Conservation (phyloP, 1,140 invertebrate species). For the Camponotus floridanus region DNA sequence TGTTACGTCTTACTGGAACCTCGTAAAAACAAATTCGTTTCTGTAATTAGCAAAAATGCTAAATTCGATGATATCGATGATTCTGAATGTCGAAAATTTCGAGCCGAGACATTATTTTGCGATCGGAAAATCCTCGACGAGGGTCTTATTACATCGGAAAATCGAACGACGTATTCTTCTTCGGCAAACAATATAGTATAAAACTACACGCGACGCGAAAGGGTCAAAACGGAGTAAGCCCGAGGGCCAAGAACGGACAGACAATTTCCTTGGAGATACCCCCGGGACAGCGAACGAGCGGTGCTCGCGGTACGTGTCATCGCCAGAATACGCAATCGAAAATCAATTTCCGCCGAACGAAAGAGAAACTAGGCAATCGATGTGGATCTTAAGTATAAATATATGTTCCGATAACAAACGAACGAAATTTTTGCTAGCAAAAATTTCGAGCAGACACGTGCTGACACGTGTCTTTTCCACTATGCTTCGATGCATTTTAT, state of each 20-base stretch:
- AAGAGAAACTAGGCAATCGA: constrained; percentile 67
- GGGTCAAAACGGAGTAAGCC: constrained; percentile 24
- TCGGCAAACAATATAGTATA: constrained; percentile 8
- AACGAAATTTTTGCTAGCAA: not conserved
- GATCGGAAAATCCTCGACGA: constrained; percentile 39
- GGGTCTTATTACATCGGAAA: constrained; percentile 52
- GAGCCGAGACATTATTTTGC: constrained; percentile 41
- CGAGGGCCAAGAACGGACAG: constrained; percentile 21
- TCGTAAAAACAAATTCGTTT: not conserved
- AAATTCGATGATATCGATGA: constrained; percentile 18
- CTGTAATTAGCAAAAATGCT: not conserved
- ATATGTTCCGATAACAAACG: constrained; percentile 29
- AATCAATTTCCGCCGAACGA: constrained; percentile 69
- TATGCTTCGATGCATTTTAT: not conserved
- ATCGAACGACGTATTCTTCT: constrained; percentile 33
- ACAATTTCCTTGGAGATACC: constrained; percentile 70
- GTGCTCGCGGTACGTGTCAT: constrained; percentile 65
- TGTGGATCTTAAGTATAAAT: constrained; percentile 42
- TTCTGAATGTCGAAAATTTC: not conserved
- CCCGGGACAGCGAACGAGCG: constrained; percentile 26
- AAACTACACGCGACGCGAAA: constrained; percentile 19
- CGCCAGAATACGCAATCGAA: constrained; percentile 65
- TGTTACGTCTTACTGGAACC: not conserved
- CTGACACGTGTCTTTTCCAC: not conserved
- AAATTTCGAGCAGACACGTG: not conserved